phyloP scores from a whole-genome alignment of 2,888 invertebrate species.

The Julus scanicus region DNA sequence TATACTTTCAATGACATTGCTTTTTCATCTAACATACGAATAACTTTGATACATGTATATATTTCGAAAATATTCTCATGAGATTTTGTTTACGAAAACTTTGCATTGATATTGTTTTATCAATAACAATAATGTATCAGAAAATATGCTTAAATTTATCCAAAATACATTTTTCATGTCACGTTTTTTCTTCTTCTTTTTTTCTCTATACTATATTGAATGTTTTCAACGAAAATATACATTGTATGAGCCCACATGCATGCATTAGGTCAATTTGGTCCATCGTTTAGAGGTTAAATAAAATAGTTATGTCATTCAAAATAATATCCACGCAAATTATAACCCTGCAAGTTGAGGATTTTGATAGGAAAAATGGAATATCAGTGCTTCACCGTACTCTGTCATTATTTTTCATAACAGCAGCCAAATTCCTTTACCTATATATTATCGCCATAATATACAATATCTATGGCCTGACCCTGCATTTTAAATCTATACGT shows the following conservation, averaged over 20 bases:
- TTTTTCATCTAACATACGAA: too few relatives aligned
- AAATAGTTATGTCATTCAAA: neutral
- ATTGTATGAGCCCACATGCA: neutral
- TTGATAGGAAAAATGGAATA: neutral
- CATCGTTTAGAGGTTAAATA: neutral
- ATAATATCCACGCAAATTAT: neutral
- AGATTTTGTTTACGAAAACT: too few relatives aligned
- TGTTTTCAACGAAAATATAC: neutral
- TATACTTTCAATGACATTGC: neutral
- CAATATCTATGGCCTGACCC: neutral
- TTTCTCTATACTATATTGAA: neutral
- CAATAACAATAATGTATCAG: too few relatives aligned
- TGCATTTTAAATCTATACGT: neutral
- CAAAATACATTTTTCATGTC: neutral
- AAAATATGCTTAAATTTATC: neutral
- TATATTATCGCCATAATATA: neutral
- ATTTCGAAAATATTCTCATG: too few relatives aligned
- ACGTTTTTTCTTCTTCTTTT: neutral
- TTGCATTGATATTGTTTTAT: too few relatives aligned
- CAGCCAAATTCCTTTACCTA: neutral
- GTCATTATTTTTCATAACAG: neutral
- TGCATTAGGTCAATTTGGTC: neutral
- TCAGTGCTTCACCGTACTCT: neutral
- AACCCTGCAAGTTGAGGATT: neutral
- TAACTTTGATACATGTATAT: too few relatives aligned